These are phyloP conservation scores for Lophius americanus DNA, from an alignment of 2,797 vertebrate species.

Conservation along the genomic window DNA sequence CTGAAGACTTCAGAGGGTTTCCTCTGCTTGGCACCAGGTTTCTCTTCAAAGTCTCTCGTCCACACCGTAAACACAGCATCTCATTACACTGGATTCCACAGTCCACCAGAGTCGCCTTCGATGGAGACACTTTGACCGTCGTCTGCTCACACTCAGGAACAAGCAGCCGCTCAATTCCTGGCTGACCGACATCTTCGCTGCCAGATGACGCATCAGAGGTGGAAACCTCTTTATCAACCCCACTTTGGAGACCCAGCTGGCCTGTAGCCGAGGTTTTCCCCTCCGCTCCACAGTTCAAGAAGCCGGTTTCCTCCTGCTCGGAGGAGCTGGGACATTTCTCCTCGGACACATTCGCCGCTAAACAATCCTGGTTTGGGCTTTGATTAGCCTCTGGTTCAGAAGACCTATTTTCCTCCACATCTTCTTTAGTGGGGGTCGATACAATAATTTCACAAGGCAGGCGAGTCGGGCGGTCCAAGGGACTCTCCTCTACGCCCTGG, in stretches of 20 bases:
- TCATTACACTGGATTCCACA: conserved; percentile 55
- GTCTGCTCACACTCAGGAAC: neutral
- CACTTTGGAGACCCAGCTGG: neutral
- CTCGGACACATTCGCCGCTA: neutral
- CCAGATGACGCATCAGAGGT: neutral
- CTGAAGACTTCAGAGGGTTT: conserved; percentile 33
- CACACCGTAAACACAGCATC: conserved; percentile 21
- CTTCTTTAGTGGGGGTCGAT: neutral
- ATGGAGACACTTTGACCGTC: neutral
- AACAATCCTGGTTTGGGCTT: conserved; percentile 51
- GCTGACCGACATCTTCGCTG: neutral
- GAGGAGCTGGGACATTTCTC: conserved; percentile 11
- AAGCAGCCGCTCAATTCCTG: conserved; percentile 1
- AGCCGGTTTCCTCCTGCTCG: neutral
- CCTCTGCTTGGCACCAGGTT: neutral
- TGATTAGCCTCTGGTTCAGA: conserved; percentile 54
- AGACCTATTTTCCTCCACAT: conserved; percentile 33
- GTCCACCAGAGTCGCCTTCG: conserved; percentile 46
- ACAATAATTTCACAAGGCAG: neutral
- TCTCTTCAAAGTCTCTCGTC: neutral
- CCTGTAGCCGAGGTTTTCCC: neutral
- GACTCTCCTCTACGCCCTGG: neutral
- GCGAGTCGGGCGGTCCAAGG: neutral
- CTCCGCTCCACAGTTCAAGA: neutral
- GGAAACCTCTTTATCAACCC: neutral